phyloP scores from a whole-genome alignment of 2,888 invertebrate species.

The Monoplex corrugatus region DNA sequence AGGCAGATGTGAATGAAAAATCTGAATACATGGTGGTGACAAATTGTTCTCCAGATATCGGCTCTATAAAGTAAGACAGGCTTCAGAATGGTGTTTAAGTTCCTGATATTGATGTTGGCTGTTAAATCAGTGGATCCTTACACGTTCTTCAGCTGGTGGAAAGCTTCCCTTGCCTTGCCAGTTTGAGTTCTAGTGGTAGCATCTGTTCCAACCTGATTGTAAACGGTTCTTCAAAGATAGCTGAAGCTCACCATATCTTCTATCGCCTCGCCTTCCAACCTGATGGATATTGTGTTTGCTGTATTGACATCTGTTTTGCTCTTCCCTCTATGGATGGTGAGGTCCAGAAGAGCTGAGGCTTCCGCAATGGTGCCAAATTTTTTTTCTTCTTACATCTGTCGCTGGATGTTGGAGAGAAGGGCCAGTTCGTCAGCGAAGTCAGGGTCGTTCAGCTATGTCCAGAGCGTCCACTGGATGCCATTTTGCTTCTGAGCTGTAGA shows the following conservation, averaged over 20 bases:
- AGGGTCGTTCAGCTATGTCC: conserved; percentile 25
- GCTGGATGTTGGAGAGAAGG: background rate
- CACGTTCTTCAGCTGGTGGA: background rate
- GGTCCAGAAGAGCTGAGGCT: background rate
- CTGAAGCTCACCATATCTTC: conserved; percentile 11
- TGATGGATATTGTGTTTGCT: conserved; percentile 16
- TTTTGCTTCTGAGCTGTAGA: background rate
- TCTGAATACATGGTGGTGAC: conserved; percentile 1
- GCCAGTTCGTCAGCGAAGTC: conserved; percentile 35
- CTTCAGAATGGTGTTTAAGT: conserved; percentile 31
- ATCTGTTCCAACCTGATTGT: conserved; percentile 23
- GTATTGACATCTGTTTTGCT: background rate
- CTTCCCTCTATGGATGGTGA: conserved; percentile 1
- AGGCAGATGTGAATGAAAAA: conserved; percentile 4
- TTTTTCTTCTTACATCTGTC: background rate
- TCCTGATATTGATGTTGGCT: background rate
- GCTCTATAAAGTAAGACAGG: conserved; percentile 20
- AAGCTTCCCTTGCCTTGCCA: background rate
- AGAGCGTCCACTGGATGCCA: conserved; percentile 25
- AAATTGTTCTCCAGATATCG: conserved; percentile 21
- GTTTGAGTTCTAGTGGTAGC: background rate
- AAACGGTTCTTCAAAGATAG: background rate
- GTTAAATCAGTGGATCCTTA: conserved; percentile 22
- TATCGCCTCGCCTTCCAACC: background rate
- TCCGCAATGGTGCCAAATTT: background rate